Conservation (phyloP, 2,113 vertebrate species). For the Pygathrix nemaeus region DNA sequence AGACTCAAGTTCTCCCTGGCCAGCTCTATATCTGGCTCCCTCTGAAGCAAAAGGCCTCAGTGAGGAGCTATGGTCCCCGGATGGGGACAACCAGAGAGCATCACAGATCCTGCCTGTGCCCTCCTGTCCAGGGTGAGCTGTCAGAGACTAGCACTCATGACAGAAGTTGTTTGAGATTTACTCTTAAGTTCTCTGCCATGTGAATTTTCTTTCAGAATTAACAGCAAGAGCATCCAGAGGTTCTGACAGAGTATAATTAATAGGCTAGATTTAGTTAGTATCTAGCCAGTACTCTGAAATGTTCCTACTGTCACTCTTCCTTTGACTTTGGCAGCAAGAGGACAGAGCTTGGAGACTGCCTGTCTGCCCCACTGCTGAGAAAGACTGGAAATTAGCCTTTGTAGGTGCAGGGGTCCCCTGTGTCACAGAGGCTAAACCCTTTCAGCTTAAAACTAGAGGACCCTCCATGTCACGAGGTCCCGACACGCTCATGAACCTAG, state of each 20-base stretch:
- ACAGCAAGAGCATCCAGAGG: background rate
- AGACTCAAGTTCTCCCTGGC: background rate
- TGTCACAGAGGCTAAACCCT: background rate
- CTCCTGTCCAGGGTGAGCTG: background rate
- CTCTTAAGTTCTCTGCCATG: background rate
- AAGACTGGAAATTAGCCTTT: background rate
- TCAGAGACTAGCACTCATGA: background rate
- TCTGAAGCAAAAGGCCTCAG: background rate
- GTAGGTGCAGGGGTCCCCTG: background rate
- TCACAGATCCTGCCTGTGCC: background rate
- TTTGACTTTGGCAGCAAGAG: background rate
- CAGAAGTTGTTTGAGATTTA: background rate
- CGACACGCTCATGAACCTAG: background rate
- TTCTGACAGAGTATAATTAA: no score
- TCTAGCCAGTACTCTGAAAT: background rate
- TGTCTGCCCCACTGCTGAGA: background rate
- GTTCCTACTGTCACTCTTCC: background rate
- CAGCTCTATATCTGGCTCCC: background rate
- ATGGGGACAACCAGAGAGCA: rapidly evolving
- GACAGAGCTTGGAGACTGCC: background rate
- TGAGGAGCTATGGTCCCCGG: background rate
- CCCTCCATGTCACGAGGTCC: background rate
- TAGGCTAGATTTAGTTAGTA: background rate
- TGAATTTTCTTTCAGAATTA: background rate
- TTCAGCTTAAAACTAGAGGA: background rate